These are phyloP conservation scores for Sebastes variabilis DNA, from an alignment of 2,797 vertebrate species.

Conservation along the genomic window DNA sequence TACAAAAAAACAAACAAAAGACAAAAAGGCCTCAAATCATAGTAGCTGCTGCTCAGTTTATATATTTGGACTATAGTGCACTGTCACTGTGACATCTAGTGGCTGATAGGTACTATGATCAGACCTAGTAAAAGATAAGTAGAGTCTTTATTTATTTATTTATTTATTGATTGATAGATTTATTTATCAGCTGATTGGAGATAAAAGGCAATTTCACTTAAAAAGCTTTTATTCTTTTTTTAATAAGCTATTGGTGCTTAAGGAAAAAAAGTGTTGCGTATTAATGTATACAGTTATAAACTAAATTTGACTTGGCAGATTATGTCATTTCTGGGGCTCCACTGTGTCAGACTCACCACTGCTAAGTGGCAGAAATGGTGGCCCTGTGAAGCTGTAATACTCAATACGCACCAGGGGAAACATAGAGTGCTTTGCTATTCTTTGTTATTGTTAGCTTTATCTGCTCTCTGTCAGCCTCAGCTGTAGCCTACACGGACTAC, in stretches of 20 bases:
- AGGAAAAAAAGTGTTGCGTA: neutral
- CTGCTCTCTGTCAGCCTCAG: neutral
- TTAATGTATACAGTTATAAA: neutral
- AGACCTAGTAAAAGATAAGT: neutral
- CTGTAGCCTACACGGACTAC: neutral
- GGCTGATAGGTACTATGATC: neutral
- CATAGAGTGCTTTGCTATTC: neutral
- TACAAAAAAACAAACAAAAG: neutral
- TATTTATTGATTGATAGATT: neutral
- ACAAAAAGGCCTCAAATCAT: neutral
- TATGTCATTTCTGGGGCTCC: neutral
- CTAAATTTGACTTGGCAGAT: neutral
- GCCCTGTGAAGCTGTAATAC: neutral
- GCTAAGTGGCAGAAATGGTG: neutral
- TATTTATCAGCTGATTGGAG: neutral
- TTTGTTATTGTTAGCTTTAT: neutral
- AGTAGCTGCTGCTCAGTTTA: neutral
- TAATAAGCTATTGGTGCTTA: neutral
- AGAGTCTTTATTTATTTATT: neutral
- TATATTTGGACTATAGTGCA: neutral
- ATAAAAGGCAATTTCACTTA: neutral
- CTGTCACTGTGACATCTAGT: conserved; percentile 39
- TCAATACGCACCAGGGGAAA: neutral
- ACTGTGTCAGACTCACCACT: neutral
- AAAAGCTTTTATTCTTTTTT: neutral